A percentile compares a stretch with the other conserved stretches of the same genome.
Conservation (phyloP, 2,888 invertebrate species). For the Mesorhabditis spiculigera region DNA sequence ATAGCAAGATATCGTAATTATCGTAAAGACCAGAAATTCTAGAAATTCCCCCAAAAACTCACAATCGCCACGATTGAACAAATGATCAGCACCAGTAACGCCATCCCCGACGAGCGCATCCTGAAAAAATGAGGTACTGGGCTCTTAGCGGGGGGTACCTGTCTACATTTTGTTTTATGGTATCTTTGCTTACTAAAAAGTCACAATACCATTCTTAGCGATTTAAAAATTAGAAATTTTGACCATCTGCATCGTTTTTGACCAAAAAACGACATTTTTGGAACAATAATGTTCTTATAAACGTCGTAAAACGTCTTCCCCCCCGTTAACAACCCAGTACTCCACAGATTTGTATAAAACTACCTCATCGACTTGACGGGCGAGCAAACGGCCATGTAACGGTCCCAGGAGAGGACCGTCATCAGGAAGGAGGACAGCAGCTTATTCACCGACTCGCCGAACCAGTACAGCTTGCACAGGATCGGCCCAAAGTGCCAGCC, state of each 20-base stretch:
- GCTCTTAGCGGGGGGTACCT: too few relatives aligned
- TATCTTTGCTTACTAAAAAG: too few relatives aligned
- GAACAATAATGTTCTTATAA: too few relatives aligned
- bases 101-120: slow-evolving; percentile 27
- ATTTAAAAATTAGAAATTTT: too few relatives aligned
- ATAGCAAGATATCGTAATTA: slow-evolving; percentile 36
- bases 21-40: slow-evolving; percentile 3
- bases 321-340: too few relatives aligned
- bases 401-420: slow-evolving; percentile 56
- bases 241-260: too few relatives aligned
- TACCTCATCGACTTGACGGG: slow-evolving; percentile 50
- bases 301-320: too few relatives aligned
- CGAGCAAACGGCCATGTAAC: slow-evolving; percentile 55
- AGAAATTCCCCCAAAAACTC: slow-evolving; percentile 1
- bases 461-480: slow-evolving; percentile 56
- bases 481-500: slow-evolving; percentile 53
- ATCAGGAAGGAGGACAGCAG: slow-evolving; percentile 53
- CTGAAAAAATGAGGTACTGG: slow-evolving; percentile 15
- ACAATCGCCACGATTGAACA: slow-evolving; percentile 16
- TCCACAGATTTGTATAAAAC: too few relatives aligned
- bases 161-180: too few relatives aligned
- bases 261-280: too few relatives aligned
- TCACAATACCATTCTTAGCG: too few relatives aligned
- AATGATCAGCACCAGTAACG: slow-evolving; percentile 24
- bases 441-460: slow-evolving; percentile 56